Base-by-base conservation (phyloP, 1,140 invertebrate genomes). In the Camponotus floridanus region DNA sequence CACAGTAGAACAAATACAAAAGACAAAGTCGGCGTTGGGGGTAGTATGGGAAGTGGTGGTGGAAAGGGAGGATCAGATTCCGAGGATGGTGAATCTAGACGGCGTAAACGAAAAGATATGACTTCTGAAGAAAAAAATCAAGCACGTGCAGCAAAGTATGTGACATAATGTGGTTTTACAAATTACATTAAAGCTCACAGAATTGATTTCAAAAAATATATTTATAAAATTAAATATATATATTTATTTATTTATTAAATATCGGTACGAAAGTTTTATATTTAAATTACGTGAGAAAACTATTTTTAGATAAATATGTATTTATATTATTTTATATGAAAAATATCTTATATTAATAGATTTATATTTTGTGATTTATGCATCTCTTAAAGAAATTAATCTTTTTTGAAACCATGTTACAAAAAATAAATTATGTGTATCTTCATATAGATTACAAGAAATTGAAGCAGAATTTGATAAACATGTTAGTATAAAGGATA, bases 381-480 rank as follows among this genome's bases (percentile, higher is more conserved):
- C 26, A 31, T 76, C 45, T 64, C 6, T 3, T 21, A n/a, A 45
- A 48, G 6, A 11, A 76, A 48, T 33, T 36, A 64, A 64, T 78
- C 15, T 64, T 13, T 64, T 33, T 5, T 36, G 36, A 39, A 79
- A 68, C 11, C n/a, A 8, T 55, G 15, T 39, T 26, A n/a, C n/a
- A 0, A 26, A 57, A 55, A 39, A 36, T 48, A 57, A 55, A 2
- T 9, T 57, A 67, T 39, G 36, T 55, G 8, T 42, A 33, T 91
- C 90, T 87, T 36, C 86, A 80, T 83, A 92, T 85, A 98, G 98
- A 87, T 95, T 99, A 67, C 97, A 98, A 94, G 98, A 99, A 96
- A 98, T 99, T 65, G 98, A 99, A 94, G 96, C 98, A 18, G 98
- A 99, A 95, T 99, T 99, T 94, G 98, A 98, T 95, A 98, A 97